Evolutionary conservation across 2,113 vertebrate genomes (phyloP).

Genomic region (Megaceryle torquata): DNA sequence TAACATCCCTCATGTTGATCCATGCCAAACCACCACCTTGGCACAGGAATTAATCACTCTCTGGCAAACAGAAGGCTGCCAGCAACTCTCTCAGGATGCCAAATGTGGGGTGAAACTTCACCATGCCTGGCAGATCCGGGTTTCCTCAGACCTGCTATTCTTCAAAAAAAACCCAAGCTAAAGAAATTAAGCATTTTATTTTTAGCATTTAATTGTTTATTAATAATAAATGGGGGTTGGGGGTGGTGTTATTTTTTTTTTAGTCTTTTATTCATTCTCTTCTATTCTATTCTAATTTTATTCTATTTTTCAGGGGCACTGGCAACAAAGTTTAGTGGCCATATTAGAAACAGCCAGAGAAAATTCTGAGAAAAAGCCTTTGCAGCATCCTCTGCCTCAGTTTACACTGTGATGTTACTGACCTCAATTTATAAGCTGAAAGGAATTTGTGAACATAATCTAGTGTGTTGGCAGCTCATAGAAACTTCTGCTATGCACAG

Average conservation of each 20-base stretch:
- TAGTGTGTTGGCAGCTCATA: fast-evolving
- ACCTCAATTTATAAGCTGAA: background rate
- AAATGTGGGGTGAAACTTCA: background rate
- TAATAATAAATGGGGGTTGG: too few species aligned
- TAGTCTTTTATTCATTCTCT: background rate
- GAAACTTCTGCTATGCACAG: background rate
- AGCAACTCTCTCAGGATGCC: background rate
- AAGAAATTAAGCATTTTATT: background rate
- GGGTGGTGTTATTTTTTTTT: too few species aligned
- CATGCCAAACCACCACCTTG: background rate
- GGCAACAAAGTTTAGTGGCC: background rate
- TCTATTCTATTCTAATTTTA: background rate
- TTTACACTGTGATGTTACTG: background rate
- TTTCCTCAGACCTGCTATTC: background rate
- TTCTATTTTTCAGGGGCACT: background rate
- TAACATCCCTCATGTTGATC: background rate
- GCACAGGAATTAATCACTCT: background rate
- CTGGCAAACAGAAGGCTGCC: background rate
- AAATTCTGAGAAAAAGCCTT: background rate
- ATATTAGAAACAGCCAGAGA: background rate
- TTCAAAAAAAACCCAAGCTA: background rate
- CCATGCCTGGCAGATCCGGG: background rate
- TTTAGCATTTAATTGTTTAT: background rate
- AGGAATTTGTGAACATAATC: background rate
- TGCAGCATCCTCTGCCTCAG: background rate